A percentile compares a stretch with the other conserved stretches of the same genome.
These are phyloP conservation scores for Musca vetustissima DNA, from an alignment of 1,140 invertebrate genomes.

Conservation along the genomic window DNA sequence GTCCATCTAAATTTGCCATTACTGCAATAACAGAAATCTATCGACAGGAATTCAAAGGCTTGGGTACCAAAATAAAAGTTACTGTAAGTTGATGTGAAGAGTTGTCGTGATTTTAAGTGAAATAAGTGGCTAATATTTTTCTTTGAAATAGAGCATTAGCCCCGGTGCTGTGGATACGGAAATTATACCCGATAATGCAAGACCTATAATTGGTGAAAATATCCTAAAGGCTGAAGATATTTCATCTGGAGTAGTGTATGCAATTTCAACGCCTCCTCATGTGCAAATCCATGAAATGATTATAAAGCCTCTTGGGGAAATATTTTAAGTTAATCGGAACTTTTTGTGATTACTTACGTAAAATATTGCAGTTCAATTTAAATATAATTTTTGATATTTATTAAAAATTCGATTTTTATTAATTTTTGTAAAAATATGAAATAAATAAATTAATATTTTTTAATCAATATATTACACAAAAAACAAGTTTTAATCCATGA, in stretches of 20 bases:
- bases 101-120: neutral
- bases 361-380: too few species aligned
- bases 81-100: constrained; percentile 60
- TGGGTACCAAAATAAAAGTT: constrained; percentile 66
- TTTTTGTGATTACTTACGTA: too few species aligned
- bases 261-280: constrained; percentile 57
- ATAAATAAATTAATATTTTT: too few species aligned
- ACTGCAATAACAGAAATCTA: constrained; percentile 67
- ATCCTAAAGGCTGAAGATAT: constrained; percentile 58
- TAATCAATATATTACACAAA: too few species aligned
- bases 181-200: constrained; percentile 49
- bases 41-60: constrained; percentile 63
- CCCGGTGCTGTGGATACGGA: constrained; percentile 63
- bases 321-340: too few species aligned
- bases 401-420: too few species aligned
- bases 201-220: constrained; percentile 20
- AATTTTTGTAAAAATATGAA: too few species aligned
- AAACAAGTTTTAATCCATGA: too few species aligned
- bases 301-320: constrained; percentile 47
- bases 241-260: constrained; percentile 59
- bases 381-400: too few species aligned
- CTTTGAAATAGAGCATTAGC: constrained; percentile 60
- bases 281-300: constrained; percentile 57
- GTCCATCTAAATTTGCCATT: constrained; percentile 70
- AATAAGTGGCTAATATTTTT: neutral